Evolutionary conservation across 1,140 invertebrate genomes (phyloP).

Genomic region (Pseudachorutes palmiensis): DNA sequence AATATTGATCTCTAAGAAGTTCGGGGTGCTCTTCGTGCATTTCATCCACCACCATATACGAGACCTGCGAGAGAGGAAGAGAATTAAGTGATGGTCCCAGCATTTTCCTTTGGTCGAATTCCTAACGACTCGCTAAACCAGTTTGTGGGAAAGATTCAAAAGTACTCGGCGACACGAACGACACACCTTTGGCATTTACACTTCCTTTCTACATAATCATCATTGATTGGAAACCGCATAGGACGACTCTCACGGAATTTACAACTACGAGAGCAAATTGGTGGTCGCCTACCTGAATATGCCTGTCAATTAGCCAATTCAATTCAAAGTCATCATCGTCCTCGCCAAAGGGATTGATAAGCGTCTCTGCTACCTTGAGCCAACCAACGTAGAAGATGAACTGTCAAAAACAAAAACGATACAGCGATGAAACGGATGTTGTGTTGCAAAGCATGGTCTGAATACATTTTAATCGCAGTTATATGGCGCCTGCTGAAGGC

Average conservation of each 20-base stretch:
- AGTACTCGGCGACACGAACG: neutral
- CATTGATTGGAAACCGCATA: neutral
- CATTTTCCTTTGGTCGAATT: conserved; percentile 1
- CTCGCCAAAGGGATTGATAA: conserved; percentile 88
- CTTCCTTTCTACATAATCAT: neutral
- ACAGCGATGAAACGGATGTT: conserved; percentile 9
- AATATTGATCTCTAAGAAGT: conserved; percentile 77
- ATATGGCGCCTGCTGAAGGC: too few species aligned
- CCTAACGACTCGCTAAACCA: neutral
- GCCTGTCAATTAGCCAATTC: conserved; percentile 76
- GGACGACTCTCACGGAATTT: neutral
- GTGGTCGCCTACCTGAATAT: conserved; percentile 62
- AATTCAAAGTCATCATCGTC: conserved; percentile 90
- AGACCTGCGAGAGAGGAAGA: conserved; percentile 53
- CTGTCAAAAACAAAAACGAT: conserved; percentile 51
- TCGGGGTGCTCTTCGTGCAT: conserved; percentile 85
- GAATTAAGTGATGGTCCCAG: neutral
- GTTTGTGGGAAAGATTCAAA: neutral
- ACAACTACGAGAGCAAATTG: neutral
- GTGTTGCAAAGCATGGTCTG: too few species aligned
- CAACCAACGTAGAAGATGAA: conserved; percentile 96
- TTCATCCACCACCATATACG: conserved; percentile 82
- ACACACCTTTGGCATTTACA: neutral
- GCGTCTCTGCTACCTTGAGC: conserved; percentile 86
- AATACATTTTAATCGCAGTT: too few species aligned